A percentile compares a stretch with the other conserved stretches of the same genome.
These are phyloP conservation scores for Nycticebus coucang DNA, from an alignment of 2,113 vertebrate genomes.

Conservation along the genomic window DNA sequence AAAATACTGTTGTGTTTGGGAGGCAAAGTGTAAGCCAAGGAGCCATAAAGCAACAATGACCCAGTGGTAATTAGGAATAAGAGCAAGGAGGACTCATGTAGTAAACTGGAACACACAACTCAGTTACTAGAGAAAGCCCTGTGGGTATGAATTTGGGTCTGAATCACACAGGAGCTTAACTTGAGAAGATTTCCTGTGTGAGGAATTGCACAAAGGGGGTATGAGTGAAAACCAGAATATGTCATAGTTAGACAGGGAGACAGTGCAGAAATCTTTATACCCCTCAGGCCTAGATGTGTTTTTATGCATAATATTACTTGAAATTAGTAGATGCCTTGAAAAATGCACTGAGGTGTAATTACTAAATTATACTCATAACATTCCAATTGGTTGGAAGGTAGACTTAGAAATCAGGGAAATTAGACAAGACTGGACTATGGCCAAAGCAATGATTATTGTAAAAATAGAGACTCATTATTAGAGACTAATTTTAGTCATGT, in stretches of 20 bases:
- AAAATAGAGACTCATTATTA: background rate
- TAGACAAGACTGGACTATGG: background rate
- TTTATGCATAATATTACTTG: background rate
- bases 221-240: background rate
- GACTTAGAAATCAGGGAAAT: background rate
- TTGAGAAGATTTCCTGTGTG: background rate
- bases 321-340: background rate
- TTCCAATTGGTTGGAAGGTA: background rate
- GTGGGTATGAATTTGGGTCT: background rate
- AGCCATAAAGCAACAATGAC: background rate
- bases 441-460: background rate
- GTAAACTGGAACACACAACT: background rate
- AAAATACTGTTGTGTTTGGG: background rate
- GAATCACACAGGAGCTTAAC: background rate
- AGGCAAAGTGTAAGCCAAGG: background rate
- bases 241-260: background rate
- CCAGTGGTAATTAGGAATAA: background rate
- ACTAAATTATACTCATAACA: background rate
- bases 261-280: background rate
- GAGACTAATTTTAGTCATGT: background rate
- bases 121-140: background rate
- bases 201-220: background rate
- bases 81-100: background rate
- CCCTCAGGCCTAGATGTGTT: background rate
- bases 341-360: background rate